These are phyloP conservation scores for Subacronicta megacephala DNA, from an alignment of 2,888 invertebrate species.

Conservation along the genomic window DNA sequence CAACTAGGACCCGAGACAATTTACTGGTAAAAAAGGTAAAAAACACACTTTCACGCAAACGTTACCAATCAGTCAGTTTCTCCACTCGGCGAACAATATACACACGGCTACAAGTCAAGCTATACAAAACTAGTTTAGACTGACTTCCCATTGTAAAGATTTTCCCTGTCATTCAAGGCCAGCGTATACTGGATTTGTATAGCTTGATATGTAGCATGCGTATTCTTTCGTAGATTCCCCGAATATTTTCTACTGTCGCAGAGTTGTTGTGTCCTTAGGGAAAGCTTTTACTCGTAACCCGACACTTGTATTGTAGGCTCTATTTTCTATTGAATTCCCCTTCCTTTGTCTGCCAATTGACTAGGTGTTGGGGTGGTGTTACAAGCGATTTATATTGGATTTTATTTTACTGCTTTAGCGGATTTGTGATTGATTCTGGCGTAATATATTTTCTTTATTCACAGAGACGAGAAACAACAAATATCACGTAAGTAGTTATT, in stretches of 20 bases:
- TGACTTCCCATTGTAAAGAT: too few species aligned
- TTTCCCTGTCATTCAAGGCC: too few species aligned
- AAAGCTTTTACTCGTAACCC: slow-evolving; percentile 50
- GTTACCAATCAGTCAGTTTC: too few species aligned
- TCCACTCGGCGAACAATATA: not conserved
- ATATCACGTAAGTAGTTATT: not conserved
- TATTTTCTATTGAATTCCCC: slow-evolving; percentile 25
- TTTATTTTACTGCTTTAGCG: slow-evolving; percentile 1
- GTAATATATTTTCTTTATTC: not conserved
- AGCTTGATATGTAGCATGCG: too few species aligned
- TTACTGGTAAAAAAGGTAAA: too few species aligned
- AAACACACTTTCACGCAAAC: too few species aligned
- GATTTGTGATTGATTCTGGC: slow-evolving; percentile 1
- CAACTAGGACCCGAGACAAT: too few species aligned
- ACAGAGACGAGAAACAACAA: not conserved
- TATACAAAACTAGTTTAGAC: too few species aligned
- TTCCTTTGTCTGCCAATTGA: slow-evolving; percentile 16
- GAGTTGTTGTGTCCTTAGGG: slow-evolving; percentile 10
- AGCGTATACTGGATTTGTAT: too few species aligned
- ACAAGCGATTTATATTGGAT: not conserved
- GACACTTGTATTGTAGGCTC: slow-evolving; percentile 24
- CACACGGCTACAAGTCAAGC: too few species aligned
- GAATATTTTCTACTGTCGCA: not conserved
- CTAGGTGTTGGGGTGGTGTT: not conserved
- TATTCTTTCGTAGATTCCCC: not conserved